Evolutionary conservation across 2,888 invertebrate genomes (phyloP), one percentile per base, ranked within the genome.

Genomic region (Bimastos eiseni): DNA sequence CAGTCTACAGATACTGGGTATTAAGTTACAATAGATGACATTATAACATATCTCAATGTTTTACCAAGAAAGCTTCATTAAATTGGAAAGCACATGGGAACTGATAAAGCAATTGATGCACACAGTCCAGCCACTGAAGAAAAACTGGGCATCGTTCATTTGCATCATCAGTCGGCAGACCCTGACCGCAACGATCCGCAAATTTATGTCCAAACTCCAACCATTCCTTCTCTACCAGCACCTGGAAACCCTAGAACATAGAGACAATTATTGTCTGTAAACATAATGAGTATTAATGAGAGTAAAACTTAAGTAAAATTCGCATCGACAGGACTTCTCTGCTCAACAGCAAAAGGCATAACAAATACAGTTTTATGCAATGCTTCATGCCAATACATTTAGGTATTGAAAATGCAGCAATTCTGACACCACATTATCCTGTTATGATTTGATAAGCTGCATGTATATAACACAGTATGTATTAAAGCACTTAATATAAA

Each of bases 201-300:
- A 99, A 99, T 96, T 99, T 99, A 96, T 99, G 99, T 0, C 99
- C 99, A 95, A 98, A 99, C 94, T 98, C 98, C 83, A 99, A 96
- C 99, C 99, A 99, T 95, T 99, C 99, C 91, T 98, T 96, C 95
- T 99, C 98, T 91, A 99, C 97, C 91, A 99, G 96, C 90, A 97
- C 96, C 94, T 98, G 97, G 95, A 99, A 99, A 92, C 98, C 99
- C 97, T 98, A 95, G 13, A 88, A 89, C 93, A 93, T 92, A 13
- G 70, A 3, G 92, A 91, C 89, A 91, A 37, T 88, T 44, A 41
- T 49, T 13, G n/a, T 33, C 44, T n/a, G 89, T 30, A 37, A 37
- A 89, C 49, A 89, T 88, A 86, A 83, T n/a, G n/a, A 36, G n/a
- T n/a, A 30, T n/a, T 4, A 83, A 88, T 55, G 89, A 89, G 6